These are phyloP conservation scores for Pammene aurita DNA, from an alignment of 2,888 invertebrate genomes.

Conservation along the genomic window DNA sequence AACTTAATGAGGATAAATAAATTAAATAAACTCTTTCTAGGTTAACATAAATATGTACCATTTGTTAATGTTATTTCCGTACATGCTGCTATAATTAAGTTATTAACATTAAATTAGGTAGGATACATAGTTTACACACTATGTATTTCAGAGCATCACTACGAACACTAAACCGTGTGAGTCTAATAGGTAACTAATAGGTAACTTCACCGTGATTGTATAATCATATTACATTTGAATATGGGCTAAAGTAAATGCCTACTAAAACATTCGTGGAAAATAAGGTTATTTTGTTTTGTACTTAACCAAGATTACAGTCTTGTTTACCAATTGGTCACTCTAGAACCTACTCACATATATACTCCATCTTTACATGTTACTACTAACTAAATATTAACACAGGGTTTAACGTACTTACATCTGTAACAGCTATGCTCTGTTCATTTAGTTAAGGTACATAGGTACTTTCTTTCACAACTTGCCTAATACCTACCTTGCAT, in stretches of 20 bases:
- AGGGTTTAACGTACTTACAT: constrained; percentile 43
- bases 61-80: constrained; percentile 23
- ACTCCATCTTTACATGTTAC: constrained; percentile 43
- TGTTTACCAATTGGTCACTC: constrained; percentile 76
- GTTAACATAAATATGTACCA: constrained; percentile 65
- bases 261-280: constrained; percentile 41
- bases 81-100: constrained; percentile 18
- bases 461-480: constrained; percentile 1
- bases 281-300: constrained; percentile 63
- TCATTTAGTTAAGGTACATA: neutral
- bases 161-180: constrained; percentile 8
- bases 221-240: constrained; percentile 50
- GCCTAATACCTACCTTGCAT: neutral
- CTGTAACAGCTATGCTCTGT: constrained; percentile 7
- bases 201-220: constrained; percentile 73
- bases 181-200: constrained; percentile 74
- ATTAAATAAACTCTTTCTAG: constrained; percentile 62
- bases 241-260: constrained; percentile 41
- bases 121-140: constrained; percentile 7
- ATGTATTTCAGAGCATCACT: constrained; percentile 14
- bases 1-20: constrained; percentile 58
- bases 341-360: constrained; percentile 44
- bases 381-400: constrained; percentile 45
- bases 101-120: constrained; percentile 12
- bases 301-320: constrained; percentile 77